A percentile compares a stretch with the other conserved stretches of the same genome.
phyloP scores from a whole-genome alignment of 2,888 invertebrate genomes.

The Drosophila recens region DNA sequence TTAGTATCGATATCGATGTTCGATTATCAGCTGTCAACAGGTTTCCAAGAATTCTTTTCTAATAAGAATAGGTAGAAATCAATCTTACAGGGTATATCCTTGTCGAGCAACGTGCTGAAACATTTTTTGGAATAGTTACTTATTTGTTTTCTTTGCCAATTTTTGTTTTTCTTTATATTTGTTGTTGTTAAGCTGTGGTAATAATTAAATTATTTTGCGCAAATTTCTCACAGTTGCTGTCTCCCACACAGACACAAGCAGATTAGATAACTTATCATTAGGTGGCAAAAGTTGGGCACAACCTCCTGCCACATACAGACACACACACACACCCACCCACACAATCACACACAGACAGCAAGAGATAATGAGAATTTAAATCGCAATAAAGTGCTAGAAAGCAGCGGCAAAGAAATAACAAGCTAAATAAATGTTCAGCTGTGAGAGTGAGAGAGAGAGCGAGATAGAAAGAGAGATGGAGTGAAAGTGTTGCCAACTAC shows the following conservation, averaged over 20 bases:
- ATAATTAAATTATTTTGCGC: constrained; percentile 74
- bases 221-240: constrained; percentile 67
- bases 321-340: constrained; percentile 1
- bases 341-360: constrained; percentile 23
- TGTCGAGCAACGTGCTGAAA: not conserved
- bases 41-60: too few species aligned
- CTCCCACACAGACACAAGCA: constrained; percentile 37
- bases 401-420: constrained; percentile 57
- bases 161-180: constrained; percentile 15
- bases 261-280: constrained; percentile 65
- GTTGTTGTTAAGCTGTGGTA: constrained; percentile 33
- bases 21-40: too few species aligned
- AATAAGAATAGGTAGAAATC: too few species aligned
- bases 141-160: constrained; percentile 12
- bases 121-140: constrained; percentile 1
- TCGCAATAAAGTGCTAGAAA: constrained; percentile 68
- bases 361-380: constrained; percentile 74
- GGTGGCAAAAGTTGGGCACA: constrained; percentile 48
- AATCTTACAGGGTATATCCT: not conserved
- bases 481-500: constrained; percentile 70
- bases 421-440: constrained; percentile 66
- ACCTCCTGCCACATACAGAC: constrained; percentile 8
- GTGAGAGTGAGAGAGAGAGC: not conserved
- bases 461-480: constrained; percentile 30
- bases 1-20: too few species aligned